These are phyloP conservation scores for Podocnemis expansa DNA, from an alignment of 2,113 vertebrate genomes.

Conservation along the genomic window DNA sequence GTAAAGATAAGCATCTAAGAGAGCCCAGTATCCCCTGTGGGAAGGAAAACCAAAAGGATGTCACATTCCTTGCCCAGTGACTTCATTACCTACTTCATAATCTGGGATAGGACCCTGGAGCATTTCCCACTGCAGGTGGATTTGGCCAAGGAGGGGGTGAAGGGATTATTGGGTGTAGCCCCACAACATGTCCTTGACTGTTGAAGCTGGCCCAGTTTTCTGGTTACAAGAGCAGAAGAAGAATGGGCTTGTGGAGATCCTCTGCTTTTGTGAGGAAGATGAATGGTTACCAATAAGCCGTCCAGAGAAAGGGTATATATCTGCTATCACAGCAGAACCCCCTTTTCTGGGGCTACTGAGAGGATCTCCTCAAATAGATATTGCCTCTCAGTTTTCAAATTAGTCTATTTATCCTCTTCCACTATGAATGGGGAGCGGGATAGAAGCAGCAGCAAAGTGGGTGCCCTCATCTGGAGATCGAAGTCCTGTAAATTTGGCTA, in stretches of 20 bases:
- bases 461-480: background rate
- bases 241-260: background rate
- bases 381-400: background rate
- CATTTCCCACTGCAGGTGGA: background rate
- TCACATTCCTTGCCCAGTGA: background rate
- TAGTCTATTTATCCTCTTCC: background rate
- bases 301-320: background rate
- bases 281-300: background rate
- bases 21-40: background rate
- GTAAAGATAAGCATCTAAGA: background rate
- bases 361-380: background rate
- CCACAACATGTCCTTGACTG: background rate
- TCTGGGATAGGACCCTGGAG: background rate
- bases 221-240: background rate
- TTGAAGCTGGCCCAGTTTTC: background rate
- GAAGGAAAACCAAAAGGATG: background rate
- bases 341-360: background rate
- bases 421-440: background rate
- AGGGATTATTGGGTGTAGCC: background rate
- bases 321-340: background rate
- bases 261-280: background rate
- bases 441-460: background rate
- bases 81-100: background rate
- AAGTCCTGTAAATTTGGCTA: background rate
- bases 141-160: background rate